Conservation (phyloP, 2,797 vertebrate species). For the Alouatta caraya region DNA sequence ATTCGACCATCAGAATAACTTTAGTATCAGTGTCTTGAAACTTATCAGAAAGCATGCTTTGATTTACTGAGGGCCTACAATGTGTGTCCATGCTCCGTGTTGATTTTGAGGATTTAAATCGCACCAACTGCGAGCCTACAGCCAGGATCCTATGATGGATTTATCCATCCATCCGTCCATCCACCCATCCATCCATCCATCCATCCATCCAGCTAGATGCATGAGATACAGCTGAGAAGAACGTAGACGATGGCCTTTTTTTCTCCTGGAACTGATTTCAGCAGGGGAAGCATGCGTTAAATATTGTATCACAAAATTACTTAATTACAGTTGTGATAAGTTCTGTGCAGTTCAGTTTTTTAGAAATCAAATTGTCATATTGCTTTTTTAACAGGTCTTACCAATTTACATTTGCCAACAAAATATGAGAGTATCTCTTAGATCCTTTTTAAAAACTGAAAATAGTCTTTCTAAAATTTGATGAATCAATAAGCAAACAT, state of each 20-base stretch:
- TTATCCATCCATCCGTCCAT: not conserved
- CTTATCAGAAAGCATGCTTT: conserved; percentile 5
- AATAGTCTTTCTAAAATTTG: conserved; percentile 36
- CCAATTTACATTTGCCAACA: conserved; percentile 17
- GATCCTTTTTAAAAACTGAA: conserved; percentile 27
- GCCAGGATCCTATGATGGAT: not conserved
- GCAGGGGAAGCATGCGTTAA: not conserved
- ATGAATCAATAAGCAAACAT: conserved; percentile 23
- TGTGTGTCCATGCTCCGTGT: not conserved
- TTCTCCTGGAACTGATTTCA: not conserved
- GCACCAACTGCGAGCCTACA: not conserved
- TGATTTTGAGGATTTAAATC: not conserved
- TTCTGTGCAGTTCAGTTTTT: conserved; percentile 10
- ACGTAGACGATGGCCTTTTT: not conserved
- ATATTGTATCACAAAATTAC: not conserved
- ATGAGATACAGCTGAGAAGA: conserved; percentile 1
- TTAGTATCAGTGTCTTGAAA: conserved; percentile 29
- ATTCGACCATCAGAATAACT: not conserved
- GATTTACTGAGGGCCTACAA: not conserved
- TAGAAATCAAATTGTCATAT: conserved; percentile 8
- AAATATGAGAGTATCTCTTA: not conserved
- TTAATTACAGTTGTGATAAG: not conserved
- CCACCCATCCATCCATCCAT: not conserved
- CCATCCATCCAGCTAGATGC: not conserved
- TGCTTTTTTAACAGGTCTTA: conserved; percentile 15